Conservation (phyloP, 2,888 invertebrate species). For the Asteroscopus sphinx region DNA sequence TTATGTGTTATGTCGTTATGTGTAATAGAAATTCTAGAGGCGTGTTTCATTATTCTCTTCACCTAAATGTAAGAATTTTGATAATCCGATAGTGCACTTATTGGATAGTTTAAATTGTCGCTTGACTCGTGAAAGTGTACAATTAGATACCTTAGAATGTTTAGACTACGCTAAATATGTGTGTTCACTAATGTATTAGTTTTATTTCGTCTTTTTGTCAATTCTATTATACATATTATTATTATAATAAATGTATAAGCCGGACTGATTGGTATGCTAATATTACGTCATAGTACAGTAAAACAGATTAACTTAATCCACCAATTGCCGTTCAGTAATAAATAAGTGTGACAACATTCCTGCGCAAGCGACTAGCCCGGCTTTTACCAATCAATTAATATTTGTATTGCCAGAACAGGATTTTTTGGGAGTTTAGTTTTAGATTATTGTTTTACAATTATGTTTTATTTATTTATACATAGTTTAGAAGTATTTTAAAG, state of each 20-base stretch:
- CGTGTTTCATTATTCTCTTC: conserved; percentile 43
- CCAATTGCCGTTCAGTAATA: too few relatives aligned
- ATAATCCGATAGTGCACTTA: conserved; percentile 83
- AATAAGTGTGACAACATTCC: too few relatives aligned
- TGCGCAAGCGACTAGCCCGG: neutral
- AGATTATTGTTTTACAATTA: conserved; percentile 9
- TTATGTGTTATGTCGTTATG: too few relatives aligned
- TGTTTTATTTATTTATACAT: neutral
- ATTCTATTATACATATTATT: conserved; percentile 37
- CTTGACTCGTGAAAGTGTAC: conserved; percentile 59
- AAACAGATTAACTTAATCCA: too few relatives aligned
- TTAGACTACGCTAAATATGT: conserved; percentile 52
- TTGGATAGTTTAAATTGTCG: conserved; percentile 67
- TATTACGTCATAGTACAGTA: too few relatives aligned
- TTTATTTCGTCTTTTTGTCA: conserved; percentile 44
- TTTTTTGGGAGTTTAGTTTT: conserved; percentile 9
- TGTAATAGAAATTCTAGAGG: conserved; percentile 21
- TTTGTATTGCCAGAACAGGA: conserved; percentile 19
- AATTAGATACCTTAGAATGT: conserved; percentile 54
- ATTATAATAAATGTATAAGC: conserved; percentile 23
- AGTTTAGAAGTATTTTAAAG: conserved; percentile 4
- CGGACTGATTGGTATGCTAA: neutral
- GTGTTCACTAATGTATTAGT: conserved; percentile 54
- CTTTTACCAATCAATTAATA: conserved; percentile 1
- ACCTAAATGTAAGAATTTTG: conserved; percentile 62